These are phyloP conservation scores for Phenganax stokvisi DNA, from an alignment of 92 coral and sea anemone genomes.

Conservation along the genomic window DNA sequence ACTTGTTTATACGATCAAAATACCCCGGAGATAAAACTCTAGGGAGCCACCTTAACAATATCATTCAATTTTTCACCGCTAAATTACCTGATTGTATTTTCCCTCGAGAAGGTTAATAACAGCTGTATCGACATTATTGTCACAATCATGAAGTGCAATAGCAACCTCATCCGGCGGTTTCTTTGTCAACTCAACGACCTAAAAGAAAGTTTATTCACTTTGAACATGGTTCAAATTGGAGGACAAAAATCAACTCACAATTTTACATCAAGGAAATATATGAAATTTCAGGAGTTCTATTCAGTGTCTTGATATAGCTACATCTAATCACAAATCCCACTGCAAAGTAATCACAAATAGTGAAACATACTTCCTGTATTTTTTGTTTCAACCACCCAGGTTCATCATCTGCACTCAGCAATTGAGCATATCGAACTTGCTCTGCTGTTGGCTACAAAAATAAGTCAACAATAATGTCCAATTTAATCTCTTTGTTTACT, in stretches of 20 bases:
- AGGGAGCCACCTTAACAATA: neutral
- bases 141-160: conserved; percentile 87
- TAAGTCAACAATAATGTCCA: neutral
- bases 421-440: conserved; percentile 92
- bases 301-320: neutral
- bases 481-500: neutral
- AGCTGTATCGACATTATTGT: conserved; percentile 75
- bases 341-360: neutral
- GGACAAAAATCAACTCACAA: too few relatives aligned
- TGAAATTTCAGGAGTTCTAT: too few relatives aligned
- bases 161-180: conserved; percentile 70
- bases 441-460: conserved; percentile 86
- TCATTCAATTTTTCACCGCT: neutral
- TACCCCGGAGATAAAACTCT: too few relatives aligned
- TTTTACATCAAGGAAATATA: too few relatives aligned
- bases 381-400: conserved; percentile 57
- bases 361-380: conserved; percentile 61
- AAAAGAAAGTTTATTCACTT: neutral
- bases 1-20: too few relatives aligned
- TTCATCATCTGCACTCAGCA: conserved; percentile 65
- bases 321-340: too few relatives aligned
- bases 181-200: conserved; percentile 94
- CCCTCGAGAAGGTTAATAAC: conserved; percentile 86
- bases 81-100: conserved; percentile 71
- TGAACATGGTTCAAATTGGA: neutral